A percentile compares a stretch with the other conserved stretches of the same genome.
phyloP scores from a whole-genome alignment of 2,113 vertebrate genomes.

The Rhinopomastus cyanomelas region DNA sequence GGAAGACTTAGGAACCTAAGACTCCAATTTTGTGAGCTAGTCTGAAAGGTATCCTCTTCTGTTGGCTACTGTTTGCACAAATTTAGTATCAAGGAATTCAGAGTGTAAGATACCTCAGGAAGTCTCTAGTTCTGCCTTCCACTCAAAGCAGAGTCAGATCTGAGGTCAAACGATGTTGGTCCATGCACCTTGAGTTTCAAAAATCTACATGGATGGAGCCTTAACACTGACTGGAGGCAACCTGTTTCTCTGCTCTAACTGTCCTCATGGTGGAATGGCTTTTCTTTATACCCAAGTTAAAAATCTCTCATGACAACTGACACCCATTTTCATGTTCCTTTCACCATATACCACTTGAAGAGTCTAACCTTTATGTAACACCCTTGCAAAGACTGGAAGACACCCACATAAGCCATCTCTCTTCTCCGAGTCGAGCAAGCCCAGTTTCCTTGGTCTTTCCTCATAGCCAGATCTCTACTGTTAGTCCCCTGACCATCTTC shows the following conservation, averaged over 20 bases:
- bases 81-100: neutral
- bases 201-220: neutral
- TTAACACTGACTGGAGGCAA: neutral
- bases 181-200: neutral
- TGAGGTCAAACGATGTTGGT: neutral
- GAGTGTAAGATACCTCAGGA: neutral
- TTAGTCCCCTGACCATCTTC: neutral
- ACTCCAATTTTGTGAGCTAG: neutral
- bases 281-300: neutral
- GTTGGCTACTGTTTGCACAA: neutral
- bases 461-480: neutral
- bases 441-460: neutral
- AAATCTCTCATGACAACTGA: neutral
- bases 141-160: neutral
- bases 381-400: neutral
- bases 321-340: fast-evolving
- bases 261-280: neutral
- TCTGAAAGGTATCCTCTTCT: neutral
- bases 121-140: neutral
- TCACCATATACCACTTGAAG: neutral
- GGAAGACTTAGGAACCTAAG: neutral
- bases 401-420: neutral
- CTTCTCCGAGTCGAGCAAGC: neutral
- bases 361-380: neutral
- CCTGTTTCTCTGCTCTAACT: neutral